Percentiles rank a stretch among this genome's conserved stretches.
Evolutionary conservation across 2,797 vertebrate species (phyloP).

Genomic region (Chrosomus eos): DNA sequence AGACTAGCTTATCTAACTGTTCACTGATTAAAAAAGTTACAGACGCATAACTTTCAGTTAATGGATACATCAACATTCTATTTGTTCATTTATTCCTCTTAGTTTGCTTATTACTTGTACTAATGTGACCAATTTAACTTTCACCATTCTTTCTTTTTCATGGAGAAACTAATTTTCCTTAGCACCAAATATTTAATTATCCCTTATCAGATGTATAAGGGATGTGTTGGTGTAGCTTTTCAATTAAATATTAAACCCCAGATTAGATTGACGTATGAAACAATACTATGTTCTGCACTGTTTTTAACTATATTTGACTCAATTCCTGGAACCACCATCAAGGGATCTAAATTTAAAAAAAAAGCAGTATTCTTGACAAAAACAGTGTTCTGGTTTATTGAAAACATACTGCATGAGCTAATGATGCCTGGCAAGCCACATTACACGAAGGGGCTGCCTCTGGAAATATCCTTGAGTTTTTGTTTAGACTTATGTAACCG

Average conservation of each 20-base stretch:
- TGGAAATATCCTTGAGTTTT: neutral
- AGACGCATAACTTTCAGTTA: neutral
- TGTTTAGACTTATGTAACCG: neutral
- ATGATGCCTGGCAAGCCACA: neutral
- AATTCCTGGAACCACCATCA: neutral
- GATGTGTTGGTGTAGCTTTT: neutral
- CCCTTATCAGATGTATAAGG: neutral
- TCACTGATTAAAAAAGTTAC: neutral
- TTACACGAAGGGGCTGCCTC: neutral
- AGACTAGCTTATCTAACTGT: neutral
- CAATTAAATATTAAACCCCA: neutral
- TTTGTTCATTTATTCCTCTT: no score
- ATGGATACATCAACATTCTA: no score
- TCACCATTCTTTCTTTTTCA: neutral
- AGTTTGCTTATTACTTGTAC: no score
- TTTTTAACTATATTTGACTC: neutral
- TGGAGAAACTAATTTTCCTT: neutral
- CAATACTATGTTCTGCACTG: neutral
- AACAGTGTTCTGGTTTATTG: neutral
- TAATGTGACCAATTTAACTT: no score
- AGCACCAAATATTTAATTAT: neutral
- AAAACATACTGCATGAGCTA: neutral
- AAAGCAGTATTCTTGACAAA: neutral
- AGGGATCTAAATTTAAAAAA: neutral
- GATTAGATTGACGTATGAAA: neutral